Percentiles rank a stretch among this genome's conserved stretches.
These are phyloP conservation scores for Alcedo quadribrachys DNA, from an alignment of 2,797 vertebrate genomes.

Conservation along the genomic window DNA sequence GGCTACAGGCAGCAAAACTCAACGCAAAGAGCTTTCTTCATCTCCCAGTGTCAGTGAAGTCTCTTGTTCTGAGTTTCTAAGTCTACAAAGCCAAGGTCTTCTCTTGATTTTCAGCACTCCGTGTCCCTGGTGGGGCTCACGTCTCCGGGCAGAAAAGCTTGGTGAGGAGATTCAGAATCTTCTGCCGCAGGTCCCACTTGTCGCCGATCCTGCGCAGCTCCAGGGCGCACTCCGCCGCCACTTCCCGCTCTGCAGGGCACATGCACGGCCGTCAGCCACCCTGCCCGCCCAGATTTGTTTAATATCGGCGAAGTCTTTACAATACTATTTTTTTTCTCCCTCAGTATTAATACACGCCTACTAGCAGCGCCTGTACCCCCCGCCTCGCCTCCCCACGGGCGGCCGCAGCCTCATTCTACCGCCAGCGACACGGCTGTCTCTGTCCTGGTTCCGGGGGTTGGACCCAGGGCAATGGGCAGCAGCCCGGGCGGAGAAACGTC, in stretches of 20 bases:
- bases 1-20: not conserved
- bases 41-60: not conserved
- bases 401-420: not conserved
- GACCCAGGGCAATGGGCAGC: not conserved
- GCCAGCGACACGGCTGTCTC: not conserved
- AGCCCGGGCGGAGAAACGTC: too few species aligned
- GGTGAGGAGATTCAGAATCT: slow-evolving; percentile 70
- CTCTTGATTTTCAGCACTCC: not conserved
- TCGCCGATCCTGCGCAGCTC: slow-evolving; percentile 77
- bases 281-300: not conserved
- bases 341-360: too few species aligned
- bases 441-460: not conserved
- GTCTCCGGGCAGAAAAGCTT: slow-evolving; percentile 68
- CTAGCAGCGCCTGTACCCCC: too few species aligned
- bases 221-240: slow-evolving; percentile 53
- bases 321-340: too few species aligned
- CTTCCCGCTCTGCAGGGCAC: slow-evolving; percentile 54
- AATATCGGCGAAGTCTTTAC: fast-evolving
- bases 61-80: not conserved
- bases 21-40: not conserved
- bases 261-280: not conserved
- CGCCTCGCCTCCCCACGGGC: not conserved
- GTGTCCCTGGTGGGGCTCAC: not conserved
- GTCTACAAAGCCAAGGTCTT: not conserved
- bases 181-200: slow-evolving; percentile 72